Evolutionary conservation across 2,797 vertebrate genomes (phyloP).

Genomic region (Lemur catta): DNA sequence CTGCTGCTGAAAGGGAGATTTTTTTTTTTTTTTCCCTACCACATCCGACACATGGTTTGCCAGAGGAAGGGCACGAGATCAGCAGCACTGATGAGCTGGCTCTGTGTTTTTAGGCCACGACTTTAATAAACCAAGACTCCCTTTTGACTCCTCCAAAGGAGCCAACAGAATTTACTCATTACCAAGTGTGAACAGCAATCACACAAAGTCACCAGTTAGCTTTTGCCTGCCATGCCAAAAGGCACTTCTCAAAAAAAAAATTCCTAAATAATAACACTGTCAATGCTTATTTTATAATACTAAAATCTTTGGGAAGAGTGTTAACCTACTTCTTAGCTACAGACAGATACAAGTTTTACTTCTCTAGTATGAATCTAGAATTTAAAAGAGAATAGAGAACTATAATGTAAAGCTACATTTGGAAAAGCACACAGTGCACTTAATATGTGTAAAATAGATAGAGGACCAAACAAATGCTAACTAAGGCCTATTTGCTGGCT

Average conservation of each 20-base stretch:
- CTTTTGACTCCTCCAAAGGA: constrained; percentile 65
- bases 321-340: constrained; percentile 32
- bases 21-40: constrained; percentile 64
- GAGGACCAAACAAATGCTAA: background rate
- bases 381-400: constrained; percentile 18
- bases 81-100: constrained; percentile 69
- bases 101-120: constrained; percentile 65
- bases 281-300: constrained; percentile 6
- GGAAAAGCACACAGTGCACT: background rate
- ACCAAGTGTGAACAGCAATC: constrained; percentile 70
- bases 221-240: constrained; percentile 62
- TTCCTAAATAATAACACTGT: constrained; percentile 42
- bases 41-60: constrained; percentile 73
- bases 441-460: background rate
- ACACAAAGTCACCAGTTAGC: constrained; percentile 59
- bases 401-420: constrained; percentile 1
- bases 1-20: constrained; percentile 66
- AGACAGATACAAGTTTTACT: constrained; percentile 41
- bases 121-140: constrained; percentile 72
- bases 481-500: background rate
- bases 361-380: constrained; percentile 28
- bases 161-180: constrained; percentile 74
- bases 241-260: background rate
- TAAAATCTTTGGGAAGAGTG: constrained; percentile 30
- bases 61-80: constrained; percentile 76